Percentiles rank a stretch among this genome's conserved stretches.
phyloP scores from a whole-genome alignment of 1,140 invertebrate genomes.

The Cydia strobilella region DNA sequence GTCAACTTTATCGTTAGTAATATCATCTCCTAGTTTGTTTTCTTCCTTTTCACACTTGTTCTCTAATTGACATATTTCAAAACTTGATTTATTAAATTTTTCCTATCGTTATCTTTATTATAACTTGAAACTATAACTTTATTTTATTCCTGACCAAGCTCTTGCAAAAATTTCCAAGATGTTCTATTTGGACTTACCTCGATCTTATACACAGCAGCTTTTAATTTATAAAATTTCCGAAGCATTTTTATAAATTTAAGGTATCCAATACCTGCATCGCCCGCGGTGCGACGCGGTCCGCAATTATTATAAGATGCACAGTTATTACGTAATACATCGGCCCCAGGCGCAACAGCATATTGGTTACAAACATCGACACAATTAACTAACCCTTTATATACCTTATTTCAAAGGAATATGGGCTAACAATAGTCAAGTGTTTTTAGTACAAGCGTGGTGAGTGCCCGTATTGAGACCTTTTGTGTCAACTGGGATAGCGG shows the following conservation, averaged over 20 bases:
- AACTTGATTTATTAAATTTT: too few relatives aligned
- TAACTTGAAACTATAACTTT: neutral
- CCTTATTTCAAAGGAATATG: neutral
- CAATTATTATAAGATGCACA: conserved; percentile 29
- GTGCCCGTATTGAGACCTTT: neutral
- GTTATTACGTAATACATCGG: conserved; percentile 23
- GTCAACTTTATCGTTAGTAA: too few relatives aligned
- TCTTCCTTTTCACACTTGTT: neutral
- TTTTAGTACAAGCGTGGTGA: neutral
- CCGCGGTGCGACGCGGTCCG: conserved; percentile 6
- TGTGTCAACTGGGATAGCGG: neutral
- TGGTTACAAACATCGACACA: neutral
- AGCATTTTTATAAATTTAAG: conserved; percentile 18
- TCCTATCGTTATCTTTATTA: neutral
- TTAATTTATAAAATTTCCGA: conserved; percentile 7
- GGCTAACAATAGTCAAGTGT: neutral
- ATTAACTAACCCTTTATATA: neutral
- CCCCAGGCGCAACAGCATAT: neutral
- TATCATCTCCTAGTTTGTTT: neutral
- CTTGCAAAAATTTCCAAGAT: neutral
- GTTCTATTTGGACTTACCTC: neutral
- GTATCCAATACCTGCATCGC: conserved; percentile 14
- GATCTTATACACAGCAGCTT: neutral
- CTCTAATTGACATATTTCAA: neutral
- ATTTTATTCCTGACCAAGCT: neutral